Conservation (phyloP, 2,113 vertebrate genomes). For the Puma concolor region DNA sequence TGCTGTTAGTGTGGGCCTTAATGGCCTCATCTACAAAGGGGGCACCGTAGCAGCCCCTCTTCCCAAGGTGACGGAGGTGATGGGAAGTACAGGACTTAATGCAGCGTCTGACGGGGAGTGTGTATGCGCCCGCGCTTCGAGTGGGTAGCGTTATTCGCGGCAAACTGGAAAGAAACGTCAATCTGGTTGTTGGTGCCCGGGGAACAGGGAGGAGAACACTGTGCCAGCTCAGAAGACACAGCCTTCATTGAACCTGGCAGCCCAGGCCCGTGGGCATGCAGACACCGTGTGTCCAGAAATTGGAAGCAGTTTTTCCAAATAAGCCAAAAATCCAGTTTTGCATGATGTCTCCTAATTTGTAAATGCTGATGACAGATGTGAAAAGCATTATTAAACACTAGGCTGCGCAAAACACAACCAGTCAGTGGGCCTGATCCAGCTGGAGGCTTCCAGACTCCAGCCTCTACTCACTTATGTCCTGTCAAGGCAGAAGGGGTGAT, state of each 20-base stretch:
- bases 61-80: background rate
- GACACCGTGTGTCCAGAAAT: background rate
- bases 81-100: background rate
- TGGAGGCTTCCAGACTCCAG: background rate
- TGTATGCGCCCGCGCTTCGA: accelerated
- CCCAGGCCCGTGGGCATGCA: background rate
- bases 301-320: background rate
- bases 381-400: background rate
- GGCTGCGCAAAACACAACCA: background rate
- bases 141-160: no score
- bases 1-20: background rate
- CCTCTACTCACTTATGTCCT: accelerated
- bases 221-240: background rate
- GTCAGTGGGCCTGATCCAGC: accelerated
- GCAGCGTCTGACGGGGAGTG: accelerated
- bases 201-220: background rate
- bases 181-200: background rate
- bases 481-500: accelerated
- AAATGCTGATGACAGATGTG: background rate
- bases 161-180: background rate
- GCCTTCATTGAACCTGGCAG: background rate
- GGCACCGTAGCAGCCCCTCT: background rate
- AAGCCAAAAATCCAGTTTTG: background rate
- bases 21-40: background rate
- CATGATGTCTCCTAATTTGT: background rate